These are phyloP conservation scores for Hypanus sabinus DNA, from an alignment of 2,113 vertebrate genomes.

Conservation along the genomic window DNA sequence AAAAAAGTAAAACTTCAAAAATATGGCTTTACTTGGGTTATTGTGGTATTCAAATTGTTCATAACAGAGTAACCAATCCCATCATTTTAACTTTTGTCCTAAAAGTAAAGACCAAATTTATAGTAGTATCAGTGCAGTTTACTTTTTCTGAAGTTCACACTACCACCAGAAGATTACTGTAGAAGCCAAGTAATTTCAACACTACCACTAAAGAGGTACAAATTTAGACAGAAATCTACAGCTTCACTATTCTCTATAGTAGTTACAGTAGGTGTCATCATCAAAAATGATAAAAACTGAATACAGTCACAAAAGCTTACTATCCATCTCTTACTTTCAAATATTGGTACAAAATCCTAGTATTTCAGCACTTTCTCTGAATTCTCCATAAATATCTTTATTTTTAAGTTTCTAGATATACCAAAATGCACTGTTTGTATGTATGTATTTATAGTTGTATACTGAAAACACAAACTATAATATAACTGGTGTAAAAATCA, in stretches of 20 bases:
- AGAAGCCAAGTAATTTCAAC: too few species aligned
- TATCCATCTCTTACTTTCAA: slow-evolving; percentile 46
- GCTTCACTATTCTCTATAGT: slow-evolving; percentile 70
- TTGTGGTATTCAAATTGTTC: slow-evolving; percentile 72
- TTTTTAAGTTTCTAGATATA: slow-evolving; percentile 62
- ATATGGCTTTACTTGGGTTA: slow-evolving; percentile 74
- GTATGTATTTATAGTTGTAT: slow-evolving; percentile 61
- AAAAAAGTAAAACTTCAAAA: slow-evolving; percentile 43
- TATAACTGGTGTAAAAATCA: slow-evolving; percentile 48
- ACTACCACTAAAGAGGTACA: too few species aligned
- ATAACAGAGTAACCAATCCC: slow-evolving; percentile 74
- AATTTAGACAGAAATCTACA: slow-evolving; percentile 46
- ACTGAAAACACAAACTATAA: slow-evolving; percentile 66
- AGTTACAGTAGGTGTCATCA: slow-evolving; percentile 76
- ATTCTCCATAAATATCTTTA: slow-evolving; percentile 46
- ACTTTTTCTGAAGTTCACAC: too few species aligned
- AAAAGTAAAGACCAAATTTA: too few species aligned
- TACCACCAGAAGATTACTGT: too few species aligned
- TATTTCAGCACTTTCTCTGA: slow-evolving; percentile 44
- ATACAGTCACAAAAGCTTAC: slow-evolving; percentile 68
- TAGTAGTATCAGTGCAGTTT: too few species aligned
- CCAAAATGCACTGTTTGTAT: slow-evolving; percentile 73
- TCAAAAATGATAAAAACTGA: slow-evolving; percentile 56
- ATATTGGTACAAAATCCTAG: background rate
- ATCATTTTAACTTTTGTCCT: slow-evolving; percentile 65